phyloP scores from a whole-genome alignment of 2,888 invertebrate species.

The Stenoptilia bipunctidactyla region DNA sequence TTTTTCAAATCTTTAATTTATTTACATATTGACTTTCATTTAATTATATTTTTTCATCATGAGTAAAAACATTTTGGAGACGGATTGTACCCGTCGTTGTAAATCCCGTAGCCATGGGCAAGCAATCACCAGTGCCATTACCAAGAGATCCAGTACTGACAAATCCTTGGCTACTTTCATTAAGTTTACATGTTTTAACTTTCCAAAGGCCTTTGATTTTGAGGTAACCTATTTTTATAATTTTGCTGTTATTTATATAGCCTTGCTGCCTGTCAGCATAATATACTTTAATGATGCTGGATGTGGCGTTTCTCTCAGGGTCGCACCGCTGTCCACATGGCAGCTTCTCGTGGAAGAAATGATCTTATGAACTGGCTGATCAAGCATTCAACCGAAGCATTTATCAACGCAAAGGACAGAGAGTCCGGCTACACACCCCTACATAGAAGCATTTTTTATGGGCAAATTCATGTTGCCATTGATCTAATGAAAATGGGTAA shows the following conservation, averaged over 20 bases:
- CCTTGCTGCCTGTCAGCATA: too few species aligned
- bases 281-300: not conserved
- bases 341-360: constrained; percentile 80
- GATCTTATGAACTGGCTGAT: constrained; percentile 81
- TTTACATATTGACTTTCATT: too few species aligned
- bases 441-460: constrained; percentile 86
- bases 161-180: constrained; percentile 71
- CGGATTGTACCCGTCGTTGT: constrained; percentile 73
- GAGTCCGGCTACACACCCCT: constrained; percentile 86
- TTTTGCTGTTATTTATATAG: too few species aligned
- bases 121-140: constrained; percentile 74
- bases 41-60: constrained; percentile 24
- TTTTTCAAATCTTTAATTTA: too few species aligned
- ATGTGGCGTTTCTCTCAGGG: constrained; percentile 52
- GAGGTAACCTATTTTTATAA: constrained; percentile 45
- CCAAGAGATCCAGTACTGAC: constrained; percentile 73
- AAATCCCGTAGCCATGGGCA: constrained; percentile 70
- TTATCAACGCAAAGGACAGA: constrained; percentile 74
- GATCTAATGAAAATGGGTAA: constrained; percentile 76
- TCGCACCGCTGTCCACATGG: constrained; percentile 83
- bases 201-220: constrained; percentile 68
- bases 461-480: constrained; percentile 81
- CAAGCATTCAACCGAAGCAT: constrained; percentile 68
- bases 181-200: constrained; percentile 73
- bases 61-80: constrained; percentile 49